These are phyloP conservation scores for Sebastes nivosus DNA, from an alignment of 2,797 vertebrate genomes.

Conservation along the genomic window DNA sequence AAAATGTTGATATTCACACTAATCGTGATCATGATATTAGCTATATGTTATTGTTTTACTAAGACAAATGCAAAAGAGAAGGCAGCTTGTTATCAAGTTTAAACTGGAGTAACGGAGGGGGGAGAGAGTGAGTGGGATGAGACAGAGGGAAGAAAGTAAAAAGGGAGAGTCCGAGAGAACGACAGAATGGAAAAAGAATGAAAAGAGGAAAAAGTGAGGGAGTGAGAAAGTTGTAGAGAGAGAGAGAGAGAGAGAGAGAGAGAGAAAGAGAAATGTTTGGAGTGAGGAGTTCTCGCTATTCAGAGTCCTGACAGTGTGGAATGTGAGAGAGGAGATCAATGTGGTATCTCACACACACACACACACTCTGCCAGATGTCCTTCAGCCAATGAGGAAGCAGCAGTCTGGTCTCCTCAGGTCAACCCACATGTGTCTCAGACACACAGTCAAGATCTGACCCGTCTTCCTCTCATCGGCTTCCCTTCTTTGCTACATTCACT, in stretches of 20 bases:
- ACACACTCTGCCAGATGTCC: slow-evolving; percentile 76
- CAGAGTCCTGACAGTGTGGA: slow-evolving; percentile 74
- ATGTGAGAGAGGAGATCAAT: slow-evolving; percentile 74
- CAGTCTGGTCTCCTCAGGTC: slow-evolving; percentile 70
- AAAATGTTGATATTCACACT: background rate
- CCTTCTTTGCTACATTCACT: slow-evolving; percentile 3
- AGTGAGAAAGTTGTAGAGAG: background rate
- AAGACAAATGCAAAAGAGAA: background rate
- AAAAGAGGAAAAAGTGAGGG: background rate
- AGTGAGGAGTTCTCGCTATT: slow-evolving; percentile 65
- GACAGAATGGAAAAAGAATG: background rate
- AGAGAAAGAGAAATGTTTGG: slow-evolving; percentile 51
- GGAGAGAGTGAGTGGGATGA: background rate
- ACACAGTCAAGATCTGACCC: slow-evolving; percentile 6
- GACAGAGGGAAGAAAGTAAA: background rate
- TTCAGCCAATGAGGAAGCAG: slow-evolving; percentile 72
- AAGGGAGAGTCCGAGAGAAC: background rate
- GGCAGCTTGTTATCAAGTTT: background rate
- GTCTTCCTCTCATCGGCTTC: slow-evolving; percentile 15
- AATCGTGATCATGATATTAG: background rate
- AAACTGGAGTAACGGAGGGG: background rate
- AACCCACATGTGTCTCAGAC: slow-evolving; percentile 52
- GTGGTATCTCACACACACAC: slow-evolving; percentile 48
- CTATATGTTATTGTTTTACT: background rate
- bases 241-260: background rate